phyloP scores from a whole-genome alignment of 2,797 vertebrate species.

The Poeciliopsis infans region DNA sequence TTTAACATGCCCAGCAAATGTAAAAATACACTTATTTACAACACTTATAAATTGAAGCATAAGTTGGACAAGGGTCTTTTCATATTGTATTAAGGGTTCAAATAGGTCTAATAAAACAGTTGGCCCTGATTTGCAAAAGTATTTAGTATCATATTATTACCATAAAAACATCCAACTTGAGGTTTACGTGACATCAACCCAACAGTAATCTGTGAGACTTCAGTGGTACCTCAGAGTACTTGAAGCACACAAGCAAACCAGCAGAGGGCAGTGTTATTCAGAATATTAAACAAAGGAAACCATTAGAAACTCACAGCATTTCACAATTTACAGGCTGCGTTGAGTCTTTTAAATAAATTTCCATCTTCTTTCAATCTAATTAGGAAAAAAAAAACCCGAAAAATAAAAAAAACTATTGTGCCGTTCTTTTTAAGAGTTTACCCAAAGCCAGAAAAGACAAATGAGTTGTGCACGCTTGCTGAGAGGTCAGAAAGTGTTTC shows the following conservation, averaged over 20 bases:
- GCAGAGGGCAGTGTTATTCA: conserved; percentile 10
- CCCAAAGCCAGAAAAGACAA: conserved; percentile 16
- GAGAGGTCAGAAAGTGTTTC: conserved; percentile 51
- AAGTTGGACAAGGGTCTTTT: conserved; percentile 1
- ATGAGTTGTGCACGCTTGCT: conserved; percentile 35
- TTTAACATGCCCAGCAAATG: conserved; percentile 26
- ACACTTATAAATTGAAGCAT: conserved; percentile 12
- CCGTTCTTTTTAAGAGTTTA: conserved; percentile 23
- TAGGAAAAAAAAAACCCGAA: neutral
- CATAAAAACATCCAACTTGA: neutral
- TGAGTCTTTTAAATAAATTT: neutral
- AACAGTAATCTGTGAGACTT: neutral
- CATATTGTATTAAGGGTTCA: conserved; percentile 15
- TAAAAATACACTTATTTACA: conserved; percentile 46
- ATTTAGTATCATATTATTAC: neutral
- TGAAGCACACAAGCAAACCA: conserved; percentile 26
- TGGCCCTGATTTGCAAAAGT: conserved; percentile 14
- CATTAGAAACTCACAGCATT: neutral
- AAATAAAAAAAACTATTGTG: neutral
- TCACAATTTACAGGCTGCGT: neutral
- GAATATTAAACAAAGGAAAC: neutral
- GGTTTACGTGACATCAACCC: neutral
- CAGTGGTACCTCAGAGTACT: neutral
- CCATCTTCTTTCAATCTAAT: neutral
- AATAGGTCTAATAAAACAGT: conserved; percentile 2